phyloP scores from a whole-genome alignment of 2,113 vertebrate genomes.

The Chroicocephalus ridibundus region DNA sequence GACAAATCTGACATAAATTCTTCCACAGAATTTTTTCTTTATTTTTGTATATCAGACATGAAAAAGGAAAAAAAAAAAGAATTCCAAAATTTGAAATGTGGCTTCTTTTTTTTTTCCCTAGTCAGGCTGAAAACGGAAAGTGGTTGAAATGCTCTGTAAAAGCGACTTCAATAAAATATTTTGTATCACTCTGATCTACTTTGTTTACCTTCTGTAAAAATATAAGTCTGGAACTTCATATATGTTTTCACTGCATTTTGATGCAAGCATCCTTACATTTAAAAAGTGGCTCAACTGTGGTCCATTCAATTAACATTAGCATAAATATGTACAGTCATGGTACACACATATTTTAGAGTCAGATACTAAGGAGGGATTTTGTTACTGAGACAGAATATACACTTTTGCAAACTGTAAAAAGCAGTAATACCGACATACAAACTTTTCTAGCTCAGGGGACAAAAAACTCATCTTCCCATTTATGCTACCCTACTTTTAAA shows the following conservation, averaged over 20 bases:
- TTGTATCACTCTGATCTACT: background rate
- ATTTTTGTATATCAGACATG: background rate
- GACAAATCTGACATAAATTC: background rate
- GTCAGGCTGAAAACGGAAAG: background rate
- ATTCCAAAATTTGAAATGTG: background rate
- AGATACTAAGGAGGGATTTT: background rate
- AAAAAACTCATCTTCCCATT: background rate
- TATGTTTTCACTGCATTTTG: background rate
- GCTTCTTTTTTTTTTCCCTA: background rate
- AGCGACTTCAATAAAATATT: background rate
- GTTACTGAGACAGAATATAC: background rate
- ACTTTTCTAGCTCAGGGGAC: background rate
- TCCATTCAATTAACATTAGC: background rate
- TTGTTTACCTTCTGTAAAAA: background rate
- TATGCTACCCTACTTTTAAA: slow-evolving; percentile 11
- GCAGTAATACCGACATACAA: background rate
- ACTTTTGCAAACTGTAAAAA: background rate
- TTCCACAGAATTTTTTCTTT: background rate
- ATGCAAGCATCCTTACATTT: background rate
- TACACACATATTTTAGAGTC: background rate
- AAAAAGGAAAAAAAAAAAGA: background rate
- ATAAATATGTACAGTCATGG: background rate
- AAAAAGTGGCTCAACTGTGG: background rate
- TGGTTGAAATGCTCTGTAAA: background rate
- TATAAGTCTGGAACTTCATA: background rate